phyloP scores from a whole-genome alignment of 2,113 vertebrate species.

The Manacus vitellinus region DNA sequence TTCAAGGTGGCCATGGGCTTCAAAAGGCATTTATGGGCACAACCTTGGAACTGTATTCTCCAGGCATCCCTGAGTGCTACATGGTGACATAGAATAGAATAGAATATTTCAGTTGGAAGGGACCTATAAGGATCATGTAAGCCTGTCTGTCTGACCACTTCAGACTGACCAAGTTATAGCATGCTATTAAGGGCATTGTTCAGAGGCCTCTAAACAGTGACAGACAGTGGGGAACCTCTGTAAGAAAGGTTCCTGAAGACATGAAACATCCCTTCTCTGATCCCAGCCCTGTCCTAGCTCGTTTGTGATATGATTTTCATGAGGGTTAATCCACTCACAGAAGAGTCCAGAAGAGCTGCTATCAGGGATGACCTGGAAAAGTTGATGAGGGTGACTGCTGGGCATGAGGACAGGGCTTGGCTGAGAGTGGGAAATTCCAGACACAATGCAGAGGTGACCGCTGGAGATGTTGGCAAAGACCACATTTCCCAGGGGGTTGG shows the following conservation, averaged over 20 bases:
- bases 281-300: neutral
- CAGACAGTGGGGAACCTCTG: neutral
- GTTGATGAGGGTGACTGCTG: neutral
- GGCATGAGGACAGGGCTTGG: neutral
- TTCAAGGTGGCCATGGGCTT: neutral
- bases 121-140: neutral
- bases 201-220: neutral
- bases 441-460: rapidly evolving
- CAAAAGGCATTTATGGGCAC: neutral
- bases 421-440: neutral
- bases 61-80: neutral
- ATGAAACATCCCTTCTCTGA: neutral
- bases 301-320: neutral
- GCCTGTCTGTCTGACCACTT: neutral
- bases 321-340: neutral
- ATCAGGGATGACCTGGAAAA: neutral
- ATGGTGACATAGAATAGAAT: neutral
- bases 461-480: neutral
- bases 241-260: neutral
- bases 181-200: neutral
- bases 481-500: rapidly evolving
- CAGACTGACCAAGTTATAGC: neutral
- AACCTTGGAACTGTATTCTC: neutral
- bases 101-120: neutral
- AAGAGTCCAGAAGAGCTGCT: neutral